Percentiles rank a stretch among this genome's conserved stretches.
These are phyloP conservation scores for Goniozus legneri DNA, from an alignment of 1,140 invertebrate genomes.

Conservation along the genomic window DNA sequence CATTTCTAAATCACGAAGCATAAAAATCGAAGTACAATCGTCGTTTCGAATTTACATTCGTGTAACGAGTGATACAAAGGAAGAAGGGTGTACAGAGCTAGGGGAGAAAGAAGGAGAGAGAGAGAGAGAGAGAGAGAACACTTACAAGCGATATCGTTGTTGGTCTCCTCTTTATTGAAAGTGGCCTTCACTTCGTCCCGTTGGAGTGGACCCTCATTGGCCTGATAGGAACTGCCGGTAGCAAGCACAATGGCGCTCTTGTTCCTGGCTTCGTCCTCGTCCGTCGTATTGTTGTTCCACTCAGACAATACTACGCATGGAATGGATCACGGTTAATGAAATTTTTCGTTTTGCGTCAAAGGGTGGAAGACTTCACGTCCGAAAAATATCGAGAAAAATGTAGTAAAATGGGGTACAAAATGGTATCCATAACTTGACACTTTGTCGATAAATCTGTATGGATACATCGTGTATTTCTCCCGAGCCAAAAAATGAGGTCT, in stretches of 20 bases:
- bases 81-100: neutral
- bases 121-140: slow-evolving; percentile 6
- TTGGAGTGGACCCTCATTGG: slow-evolving; percentile 63
- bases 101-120: neutral
- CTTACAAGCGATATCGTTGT: slow-evolving; percentile 45
- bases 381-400: no score
- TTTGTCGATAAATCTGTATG: no score
- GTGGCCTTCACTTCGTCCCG: slow-evolving; percentile 66
- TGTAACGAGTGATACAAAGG: neutral
- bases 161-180: slow-evolving; percentile 57
- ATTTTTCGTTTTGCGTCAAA: slow-evolving; percentile 10
- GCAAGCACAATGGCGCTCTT: slow-evolving; percentile 43
- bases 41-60: no score
- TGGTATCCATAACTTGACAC: no score
- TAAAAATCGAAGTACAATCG: no score
- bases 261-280: slow-evolving; percentile 59
- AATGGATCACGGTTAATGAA: slow-evolving; percentile 25
- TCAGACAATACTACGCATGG: slow-evolving; percentile 58
- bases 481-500: no score
- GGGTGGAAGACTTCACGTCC: no score
- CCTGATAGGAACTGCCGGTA: slow-evolving; percentile 47
- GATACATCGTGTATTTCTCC: no score
- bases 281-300: slow-evolving; percentile 70
- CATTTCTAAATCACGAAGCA: no score
- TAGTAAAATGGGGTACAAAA: no score